Evolutionary conservation across 2,888 invertebrate genomes (phyloP).

Genomic region (Galerucella calmariensis): DNA sequence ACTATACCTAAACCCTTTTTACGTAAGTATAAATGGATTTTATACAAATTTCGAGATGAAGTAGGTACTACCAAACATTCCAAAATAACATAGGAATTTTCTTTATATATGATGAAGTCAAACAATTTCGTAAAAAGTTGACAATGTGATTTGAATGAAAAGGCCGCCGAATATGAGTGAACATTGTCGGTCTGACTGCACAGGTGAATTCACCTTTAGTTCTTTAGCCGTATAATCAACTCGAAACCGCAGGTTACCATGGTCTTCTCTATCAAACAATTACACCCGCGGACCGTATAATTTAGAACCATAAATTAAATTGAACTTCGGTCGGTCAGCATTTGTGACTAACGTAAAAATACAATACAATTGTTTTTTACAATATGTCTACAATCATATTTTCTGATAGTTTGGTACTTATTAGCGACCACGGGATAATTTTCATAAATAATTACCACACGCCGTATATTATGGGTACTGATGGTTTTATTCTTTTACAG

Average conservation of each 20-base stretch:
- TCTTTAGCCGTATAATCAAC: slow-evolving; percentile 50
- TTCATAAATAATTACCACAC: slow-evolving; percentile 45
- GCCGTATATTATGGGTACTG: slow-evolving; percentile 37
- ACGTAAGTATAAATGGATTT: too few relatives aligned
- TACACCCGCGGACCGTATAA: slow-evolving; percentile 63
- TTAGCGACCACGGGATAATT: slow-evolving; percentile 47
- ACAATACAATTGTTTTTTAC: slow-evolving; percentile 50
- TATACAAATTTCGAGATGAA: too few relatives aligned
- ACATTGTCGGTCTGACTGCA: slow-evolving; percentile 20
- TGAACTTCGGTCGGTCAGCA: slow-evolving; percentile 55
- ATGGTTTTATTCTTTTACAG: slow-evolving; percentile 29
- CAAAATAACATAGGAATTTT: too few relatives aligned
- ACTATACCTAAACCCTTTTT: too few relatives aligned
- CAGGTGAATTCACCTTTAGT: slow-evolving; percentile 37
- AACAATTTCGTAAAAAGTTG: background rate
- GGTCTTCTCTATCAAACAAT: slow-evolving; percentile 58
- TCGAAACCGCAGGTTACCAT: slow-evolving; percentile 53
- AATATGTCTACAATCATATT: slow-evolving; percentile 46
- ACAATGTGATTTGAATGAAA: slow-evolving; percentile 5
- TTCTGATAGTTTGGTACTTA: slow-evolving; percentile 46
- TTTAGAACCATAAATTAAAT: slow-evolving; percentile 65
- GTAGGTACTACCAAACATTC: too few relatives aligned
- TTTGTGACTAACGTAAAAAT: slow-evolving; percentile 50
- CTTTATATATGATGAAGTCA: too few relatives aligned
- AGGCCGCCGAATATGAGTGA: slow-evolving; percentile 3